phyloP scores from a whole-genome alignment of 2,888 invertebrate genomes.

The Dione juno region DNA sequence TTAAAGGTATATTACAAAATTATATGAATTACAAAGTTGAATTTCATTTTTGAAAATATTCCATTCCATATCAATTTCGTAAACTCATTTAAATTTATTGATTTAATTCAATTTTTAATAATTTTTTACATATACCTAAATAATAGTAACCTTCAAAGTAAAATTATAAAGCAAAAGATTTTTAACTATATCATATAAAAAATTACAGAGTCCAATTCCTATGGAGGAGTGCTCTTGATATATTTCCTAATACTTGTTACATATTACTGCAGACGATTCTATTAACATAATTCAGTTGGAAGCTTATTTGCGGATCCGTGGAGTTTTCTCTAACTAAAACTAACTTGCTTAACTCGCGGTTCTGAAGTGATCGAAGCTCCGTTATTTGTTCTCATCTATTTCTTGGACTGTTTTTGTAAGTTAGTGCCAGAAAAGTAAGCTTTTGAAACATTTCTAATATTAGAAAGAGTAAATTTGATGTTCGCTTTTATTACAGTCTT shows the following conservation, averaged over 20 bases:
- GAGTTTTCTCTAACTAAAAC: constrained; percentile 29
- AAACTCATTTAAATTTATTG: too few species aligned
- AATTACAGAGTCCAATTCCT: not conserved
- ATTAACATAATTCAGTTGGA: constrained; percentile 29
- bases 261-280: constrained; percentile 11
- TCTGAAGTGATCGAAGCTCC: constrained; percentile 27
- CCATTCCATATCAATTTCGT: too few species aligned
- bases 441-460: not conserved
- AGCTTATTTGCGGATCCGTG: constrained; percentile 20
- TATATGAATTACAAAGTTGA: too few species aligned
- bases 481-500: not conserved
- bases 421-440: not conserved
- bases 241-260: constrained; percentile 12
- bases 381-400: constrained; percentile 35
- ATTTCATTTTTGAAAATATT: too few species aligned
- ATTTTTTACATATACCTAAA: too few species aligned
- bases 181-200: not conserved
- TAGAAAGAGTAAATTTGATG: not conserved
- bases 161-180: not conserved
- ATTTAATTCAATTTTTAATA: too few species aligned
- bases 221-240: not conserved
- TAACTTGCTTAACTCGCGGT: constrained; percentile 35
- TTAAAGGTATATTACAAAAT: too few species aligned
- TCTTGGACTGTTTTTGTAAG: constrained; percentile 27
- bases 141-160: too few species aligned